Conservation (phyloP, 2,113 vertebrate species). For the Odobenus rosmarus region DNA sequence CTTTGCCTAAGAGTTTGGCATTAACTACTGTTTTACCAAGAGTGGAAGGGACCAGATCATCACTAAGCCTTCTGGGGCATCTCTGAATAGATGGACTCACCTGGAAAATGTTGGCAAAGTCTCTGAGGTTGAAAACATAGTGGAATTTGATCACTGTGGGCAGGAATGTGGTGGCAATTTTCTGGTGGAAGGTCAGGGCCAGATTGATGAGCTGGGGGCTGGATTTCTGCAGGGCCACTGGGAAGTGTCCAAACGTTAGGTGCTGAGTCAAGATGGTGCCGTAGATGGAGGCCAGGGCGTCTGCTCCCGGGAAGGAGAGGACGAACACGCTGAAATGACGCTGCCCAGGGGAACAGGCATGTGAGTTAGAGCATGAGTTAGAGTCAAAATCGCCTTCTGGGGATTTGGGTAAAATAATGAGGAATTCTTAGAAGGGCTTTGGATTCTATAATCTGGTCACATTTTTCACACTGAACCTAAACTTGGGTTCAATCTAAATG, state of each 20-base stretch:
- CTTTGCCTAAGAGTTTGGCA: neutral
- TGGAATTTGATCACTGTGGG: constrained; percentile 97
- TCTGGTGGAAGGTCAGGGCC: constrained; percentile 91
- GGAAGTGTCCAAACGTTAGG: constrained; percentile 87
- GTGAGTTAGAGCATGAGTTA: neutral
- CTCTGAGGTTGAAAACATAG: constrained; percentile 96
- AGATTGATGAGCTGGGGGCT: constrained; percentile 88
- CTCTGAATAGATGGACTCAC: constrained; percentile 79
- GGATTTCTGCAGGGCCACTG: constrained; percentile 86
- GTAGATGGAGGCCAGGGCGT: constrained; percentile 94
- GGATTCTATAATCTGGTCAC: neutral
- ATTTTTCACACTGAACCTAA: neutral
- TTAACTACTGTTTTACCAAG: neutral
- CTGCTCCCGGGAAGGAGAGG: constrained; percentile 91
- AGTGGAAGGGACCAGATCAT: neutral
- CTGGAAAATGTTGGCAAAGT: constrained; percentile 97
- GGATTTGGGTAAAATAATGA: neutral
- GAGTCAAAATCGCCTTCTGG: neutral
- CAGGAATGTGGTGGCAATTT: constrained; percentile 91
- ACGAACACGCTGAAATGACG: constrained; percentile 96
- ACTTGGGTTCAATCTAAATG: neutral
- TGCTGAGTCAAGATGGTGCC: constrained; percentile 93
- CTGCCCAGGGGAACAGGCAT: constrained; percentile 80
- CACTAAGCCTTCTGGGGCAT: neutral
- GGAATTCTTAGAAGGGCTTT: neutral